Base-by-base conservation (phyloP, 2,113 vertebrate species). In the Calyptommatus sinebrachiatus region DNA sequence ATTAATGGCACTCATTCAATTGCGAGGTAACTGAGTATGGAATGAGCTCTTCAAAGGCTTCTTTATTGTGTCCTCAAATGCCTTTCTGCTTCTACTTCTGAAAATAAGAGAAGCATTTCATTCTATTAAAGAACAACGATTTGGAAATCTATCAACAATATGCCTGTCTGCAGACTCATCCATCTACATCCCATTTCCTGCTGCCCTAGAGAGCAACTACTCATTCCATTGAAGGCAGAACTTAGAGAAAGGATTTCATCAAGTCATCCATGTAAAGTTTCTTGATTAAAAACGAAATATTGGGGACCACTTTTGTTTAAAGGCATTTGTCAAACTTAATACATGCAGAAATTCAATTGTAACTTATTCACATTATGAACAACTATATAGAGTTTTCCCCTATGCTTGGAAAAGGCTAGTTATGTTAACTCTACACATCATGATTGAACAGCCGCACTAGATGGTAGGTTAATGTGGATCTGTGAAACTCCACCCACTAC, bases 151-250 rank as follows among this genome's bases (percentile, higher is more conserved):
- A 83, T 88, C 79, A 87, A 61, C 18, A 67, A 21, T 41, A 48
- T 45, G 67, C 57, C 86, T 45, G 61, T 77, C 22, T 83, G 22
- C 26, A 84, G 65, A n/a, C 5, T 76, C 79, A 89, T 63, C 84
- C 21, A 87, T 91, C 86, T 86, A 81, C 73, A 81, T 84, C 79
- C 41, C 60, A 87, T 79, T 78, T 79, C 84, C 77, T 87, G 67
- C 63, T 83, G 86, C 61, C 35, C 63, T 81, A 72, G 74, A 65
- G 76, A 87, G 35, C 45, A 77, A 80, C 20, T 83, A n/a, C 18
- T 81, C 87, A 66, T 86, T 91, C 81, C n/a, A 66, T 77, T n/a
- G 76, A 85, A 90, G 83, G 48, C 35, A 84, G 46, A 85, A 50
- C 90, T 91, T 88, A 85, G 86, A 84, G 70, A 76, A 57, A 22